These are phyloP conservation scores for Montipora capricornis DNA, from an alignment of 64 coral and sea anemone genomes.

Conservation along the genomic window DNA sequence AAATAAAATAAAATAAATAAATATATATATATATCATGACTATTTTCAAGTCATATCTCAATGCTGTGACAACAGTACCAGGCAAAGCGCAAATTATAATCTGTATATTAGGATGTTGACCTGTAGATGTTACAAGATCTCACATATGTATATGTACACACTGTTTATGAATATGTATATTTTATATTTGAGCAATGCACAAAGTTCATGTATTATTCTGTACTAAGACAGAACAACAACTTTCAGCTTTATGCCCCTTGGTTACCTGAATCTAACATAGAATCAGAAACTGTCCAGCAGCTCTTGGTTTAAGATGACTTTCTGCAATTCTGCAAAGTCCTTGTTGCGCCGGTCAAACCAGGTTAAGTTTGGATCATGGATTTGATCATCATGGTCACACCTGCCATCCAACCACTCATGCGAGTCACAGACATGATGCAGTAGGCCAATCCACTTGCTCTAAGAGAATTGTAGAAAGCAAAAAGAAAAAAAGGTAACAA, in stretches of 20 bases:
- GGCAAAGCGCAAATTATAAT: too few relatives aligned
- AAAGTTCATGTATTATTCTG: neutral
- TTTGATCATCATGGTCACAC: neutral
- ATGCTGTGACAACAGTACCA: too few relatives aligned
- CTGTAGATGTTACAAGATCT: too few relatives aligned
- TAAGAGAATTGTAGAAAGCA: neutral
- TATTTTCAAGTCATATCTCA: too few relatives aligned
- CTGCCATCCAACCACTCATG: neutral
- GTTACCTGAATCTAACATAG: constrained; percentile 25
- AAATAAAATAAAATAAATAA: too few relatives aligned
- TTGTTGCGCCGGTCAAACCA: neutral
- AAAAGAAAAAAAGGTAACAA: too few relatives aligned
- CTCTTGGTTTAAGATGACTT: constrained; percentile 8
- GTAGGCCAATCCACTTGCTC: constrained; percentile 13
- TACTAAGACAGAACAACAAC: neutral
- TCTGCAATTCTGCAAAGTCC: constrained; percentile 3
- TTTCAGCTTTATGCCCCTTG: neutral
- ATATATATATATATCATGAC: too few relatives aligned
- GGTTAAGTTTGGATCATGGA: neutral
- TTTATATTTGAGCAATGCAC: neutral
- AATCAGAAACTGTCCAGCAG: neutral
- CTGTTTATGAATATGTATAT: too few relatives aligned
- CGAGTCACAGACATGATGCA: constrained; percentile 2
- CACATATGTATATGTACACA: too few relatives aligned
- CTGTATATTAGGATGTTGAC: too few relatives aligned